phyloP scores from a whole-genome alignment of 1,140 invertebrate species.

The Drosophila ohnishii region DNA sequence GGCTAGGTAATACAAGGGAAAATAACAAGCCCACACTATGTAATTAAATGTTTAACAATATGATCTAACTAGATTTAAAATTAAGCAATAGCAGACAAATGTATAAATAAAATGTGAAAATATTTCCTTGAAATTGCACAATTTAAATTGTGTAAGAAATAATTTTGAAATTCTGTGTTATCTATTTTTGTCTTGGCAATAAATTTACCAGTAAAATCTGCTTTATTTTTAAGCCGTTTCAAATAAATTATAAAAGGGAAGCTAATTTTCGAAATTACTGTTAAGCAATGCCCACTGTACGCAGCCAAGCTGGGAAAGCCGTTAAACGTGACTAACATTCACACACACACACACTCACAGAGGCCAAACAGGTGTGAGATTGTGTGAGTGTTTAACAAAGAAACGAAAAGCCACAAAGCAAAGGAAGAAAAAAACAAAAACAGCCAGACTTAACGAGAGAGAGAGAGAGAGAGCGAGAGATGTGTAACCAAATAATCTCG shows the following conservation, averaged over 20 bases:
- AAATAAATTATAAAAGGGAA: too few species aligned
- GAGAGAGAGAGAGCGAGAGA: too few species aligned
- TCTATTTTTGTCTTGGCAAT: too few species aligned
- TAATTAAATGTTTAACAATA: too few species aligned
- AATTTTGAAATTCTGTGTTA: too few species aligned
- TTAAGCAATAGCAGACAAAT: too few species aligned
- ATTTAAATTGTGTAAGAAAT: too few species aligned
- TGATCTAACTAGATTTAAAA: too few species aligned
- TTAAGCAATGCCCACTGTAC: conserved; percentile 23
- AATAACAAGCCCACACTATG: too few species aligned
- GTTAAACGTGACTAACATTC: conserved; percentile 49
- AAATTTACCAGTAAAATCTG: neutral
- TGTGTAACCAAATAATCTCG: neutral
- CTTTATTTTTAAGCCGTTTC: neutral
- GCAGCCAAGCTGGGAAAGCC: conserved; percentile 10
- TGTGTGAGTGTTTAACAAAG: conserved; percentile 41
- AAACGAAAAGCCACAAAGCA: conserved; percentile 22
- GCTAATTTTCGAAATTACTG: neutral
- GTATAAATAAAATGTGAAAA: too few species aligned
- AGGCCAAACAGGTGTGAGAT: conserved; percentile 19
- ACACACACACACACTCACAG: conserved; percentile 3
- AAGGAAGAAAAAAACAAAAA: conserved; percentile 14
- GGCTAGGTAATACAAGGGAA: too few species aligned
- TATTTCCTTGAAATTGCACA: too few species aligned
- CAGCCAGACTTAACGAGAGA: neutral